Evolutionary conservation across 2,888 invertebrate genomes (phyloP), one percentile per base, ranked within the genome.

Genomic region (Metallyticus violacea): DNA sequence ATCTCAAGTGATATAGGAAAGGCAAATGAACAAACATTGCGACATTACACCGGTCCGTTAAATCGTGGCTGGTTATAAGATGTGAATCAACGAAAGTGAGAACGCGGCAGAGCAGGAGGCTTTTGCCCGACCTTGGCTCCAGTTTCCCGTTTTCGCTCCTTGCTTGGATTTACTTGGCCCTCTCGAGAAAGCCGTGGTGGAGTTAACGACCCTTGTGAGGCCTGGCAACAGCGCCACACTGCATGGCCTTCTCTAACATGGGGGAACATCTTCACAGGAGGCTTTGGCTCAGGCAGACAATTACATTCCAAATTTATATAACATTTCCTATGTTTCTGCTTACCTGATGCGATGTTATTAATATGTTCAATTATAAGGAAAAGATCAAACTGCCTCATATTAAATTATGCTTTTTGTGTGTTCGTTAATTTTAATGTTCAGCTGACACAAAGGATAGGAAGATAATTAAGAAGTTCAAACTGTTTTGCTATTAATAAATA

Each of bases 41-140:
- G 25, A 77, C 77, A 22, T 77, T 77, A 25, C 22, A 22, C 25
- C 25, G 77, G 77, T 77, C 22, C 25, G 77, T 3, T 25, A n/a
- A n/a, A 77, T 25, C 77, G 77, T 5, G 22, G 77, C 22, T n/a
- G 77, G 77, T 77, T 25, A 77, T 25, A n/a, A 77, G 77, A 25
- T n/a, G n/a, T n/a, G 79, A 26, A 26, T 22, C 9, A 79, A 78
- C 30, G 85, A 85, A 85, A 85, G 85, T 85, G 85, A 85, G 85
- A 81, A 26, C 5, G 15, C 6, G 26, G 9, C 27, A 79, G 28
- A 79, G n/a, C n/a, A 62, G 81, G n/a, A 81, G 81, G 78, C 77
- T 78, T 85, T 79, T 30, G 85, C 25, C 79, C 85, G 85, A 85
- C 85, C 85, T 85, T 85, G 85, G 85, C 85, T 79, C 85, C 85